Percentiles rank a stretch among this genome's conserved stretches.
phyloP scores from a whole-genome alignment of 2,888 invertebrate species.

The Sialis fuliginosa region DNA sequence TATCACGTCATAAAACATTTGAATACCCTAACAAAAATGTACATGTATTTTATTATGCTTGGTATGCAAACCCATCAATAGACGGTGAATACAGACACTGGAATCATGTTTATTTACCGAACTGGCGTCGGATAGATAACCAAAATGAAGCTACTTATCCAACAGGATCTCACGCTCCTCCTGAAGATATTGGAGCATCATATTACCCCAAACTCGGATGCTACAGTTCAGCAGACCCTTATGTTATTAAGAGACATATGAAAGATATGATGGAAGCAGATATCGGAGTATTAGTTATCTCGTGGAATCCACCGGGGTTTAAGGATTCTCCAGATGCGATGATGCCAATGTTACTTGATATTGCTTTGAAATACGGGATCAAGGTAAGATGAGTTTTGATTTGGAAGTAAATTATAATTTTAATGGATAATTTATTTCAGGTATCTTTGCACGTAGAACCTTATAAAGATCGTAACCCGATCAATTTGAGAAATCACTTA shows the following conservation, averaged over 20 bases:
- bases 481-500: conserved; percentile 26
- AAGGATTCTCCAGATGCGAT: conserved; percentile 18
- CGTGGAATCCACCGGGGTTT: conserved; percentile 31
- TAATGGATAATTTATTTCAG: conserved; percentile 8
- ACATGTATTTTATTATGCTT: conserved; percentile 22
- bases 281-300: conserved; percentile 31
- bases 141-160: conserved; percentile 21
- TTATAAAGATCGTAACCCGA: conserved; percentile 29
- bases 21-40: conserved; percentile 16
- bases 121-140: conserved; percentile 21
- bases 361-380: conserved; percentile 24
- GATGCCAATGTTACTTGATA: conserved; percentile 15
- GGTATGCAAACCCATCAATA: conserved; percentile 18
- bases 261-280: conserved; percentile 27
- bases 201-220: conserved; percentile 33
- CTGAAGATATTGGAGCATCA: conserved; percentile 32
- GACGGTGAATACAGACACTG: conserved; percentile 21
- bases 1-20: conserved; percentile 13
- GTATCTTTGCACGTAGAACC: conserved; percentile 38
- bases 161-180: conserved; percentile 30
- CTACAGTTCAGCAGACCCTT: conserved; percentile 30
- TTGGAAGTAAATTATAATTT: no score
- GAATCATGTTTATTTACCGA: conserved; percentile 20
- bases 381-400: conserved; percentile 13
- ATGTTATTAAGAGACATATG: conserved; percentile 29